These are phyloP conservation scores for Periphyllus acericola DNA, from an alignment of 2,888 invertebrate genomes.

Conservation along the genomic window DNA sequence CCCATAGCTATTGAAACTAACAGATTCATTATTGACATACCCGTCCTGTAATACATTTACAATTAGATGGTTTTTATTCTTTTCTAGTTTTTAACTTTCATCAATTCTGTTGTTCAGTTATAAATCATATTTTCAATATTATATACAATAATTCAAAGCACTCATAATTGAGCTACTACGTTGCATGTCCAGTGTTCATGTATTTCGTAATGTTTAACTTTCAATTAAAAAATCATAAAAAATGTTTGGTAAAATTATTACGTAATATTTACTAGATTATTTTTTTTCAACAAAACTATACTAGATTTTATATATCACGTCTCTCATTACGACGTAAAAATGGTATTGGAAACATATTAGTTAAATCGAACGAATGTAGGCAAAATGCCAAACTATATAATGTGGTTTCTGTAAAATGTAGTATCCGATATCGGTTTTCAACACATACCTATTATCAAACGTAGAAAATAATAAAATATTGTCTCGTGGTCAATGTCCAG, in stretches of 20 bases:
- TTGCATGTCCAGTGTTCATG: too few relatives aligned
- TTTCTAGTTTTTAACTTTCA: too few relatives aligned
- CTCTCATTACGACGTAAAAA: background rate
- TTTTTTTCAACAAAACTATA: too few relatives aligned
- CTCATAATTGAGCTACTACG: too few relatives aligned
- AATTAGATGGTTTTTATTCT: too few relatives aligned
- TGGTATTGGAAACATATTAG: background rate
- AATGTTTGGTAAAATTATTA: too few relatives aligned
- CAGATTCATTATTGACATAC: background rate
- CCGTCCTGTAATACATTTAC: too few relatives aligned
- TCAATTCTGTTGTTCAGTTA: too few relatives aligned
- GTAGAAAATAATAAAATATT: background rate
- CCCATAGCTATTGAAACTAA: background rate
- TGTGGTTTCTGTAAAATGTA: background rate
- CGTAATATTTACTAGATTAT: too few relatives aligned
- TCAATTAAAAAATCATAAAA: background rate
- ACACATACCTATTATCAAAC: background rate
- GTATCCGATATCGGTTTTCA: background rate
- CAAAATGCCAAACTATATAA: background rate
- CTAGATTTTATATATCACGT: background rate
- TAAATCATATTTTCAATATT: too few relatives aligned
- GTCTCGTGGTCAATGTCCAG: background rate
- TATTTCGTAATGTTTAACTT: background rate
- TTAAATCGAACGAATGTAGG: background rate
- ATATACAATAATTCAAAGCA: too few relatives aligned